Conservation (phyloP, 2,113 vertebrate genomes). For the Regulus satrapa region DNA sequence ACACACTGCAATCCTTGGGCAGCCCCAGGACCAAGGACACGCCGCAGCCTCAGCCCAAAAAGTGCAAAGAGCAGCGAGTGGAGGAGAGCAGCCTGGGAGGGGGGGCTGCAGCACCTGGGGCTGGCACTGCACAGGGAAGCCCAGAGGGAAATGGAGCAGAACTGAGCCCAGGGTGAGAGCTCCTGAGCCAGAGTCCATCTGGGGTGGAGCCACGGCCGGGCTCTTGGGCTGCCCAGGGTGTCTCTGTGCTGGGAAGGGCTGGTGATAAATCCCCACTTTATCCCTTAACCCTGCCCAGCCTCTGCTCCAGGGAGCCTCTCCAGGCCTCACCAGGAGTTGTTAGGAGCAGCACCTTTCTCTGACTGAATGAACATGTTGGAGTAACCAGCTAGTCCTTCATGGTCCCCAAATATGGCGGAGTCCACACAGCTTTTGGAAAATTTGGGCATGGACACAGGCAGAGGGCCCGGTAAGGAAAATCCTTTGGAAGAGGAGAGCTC, state of each 20-base stretch:
- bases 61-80: too few species aligned
- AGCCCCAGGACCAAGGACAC: too few species aligned
- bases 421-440: neutral
- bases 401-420: neutral
- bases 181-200: neutral
- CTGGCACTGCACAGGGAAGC: neutral
- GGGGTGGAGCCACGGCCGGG: neutral
- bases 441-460: accelerated
- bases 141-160: neutral
- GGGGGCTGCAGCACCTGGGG: neutral
- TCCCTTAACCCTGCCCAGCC: neutral
- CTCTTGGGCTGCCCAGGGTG: neutral
- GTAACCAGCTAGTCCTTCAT: neutral
- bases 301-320: neutral
- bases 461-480: neutral
- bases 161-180: neutral
- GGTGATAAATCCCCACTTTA: neutral
- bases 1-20: too few species aligned
- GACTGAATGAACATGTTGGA: accelerated
- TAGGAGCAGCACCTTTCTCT: neutral
- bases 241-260: too few species aligned
- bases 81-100: neutral
- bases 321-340: neutral
- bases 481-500: neutral
- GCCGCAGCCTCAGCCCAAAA: too few species aligned